Conservation (phyloP, 2,797 vertebrate genomes). For the Squalus acanthias region DNA sequence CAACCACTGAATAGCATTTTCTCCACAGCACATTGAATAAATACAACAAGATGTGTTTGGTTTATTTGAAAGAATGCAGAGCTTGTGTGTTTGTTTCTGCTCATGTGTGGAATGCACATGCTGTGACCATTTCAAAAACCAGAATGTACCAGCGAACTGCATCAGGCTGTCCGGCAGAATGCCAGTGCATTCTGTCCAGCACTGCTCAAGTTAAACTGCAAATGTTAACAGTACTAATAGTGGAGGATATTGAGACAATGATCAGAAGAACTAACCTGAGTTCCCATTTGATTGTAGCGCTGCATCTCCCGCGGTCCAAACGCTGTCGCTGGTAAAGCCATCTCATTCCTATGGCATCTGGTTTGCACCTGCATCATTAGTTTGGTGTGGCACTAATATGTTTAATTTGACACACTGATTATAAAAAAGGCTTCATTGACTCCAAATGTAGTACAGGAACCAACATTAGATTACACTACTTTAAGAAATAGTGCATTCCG, state of each 20-base stretch:
- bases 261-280: not conserved
- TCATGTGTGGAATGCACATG: not conserved
- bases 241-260: not conserved
- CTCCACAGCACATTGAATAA: slow-evolving; percentile 32
- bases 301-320: not conserved
- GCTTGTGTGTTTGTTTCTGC: not conserved
- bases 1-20: not conserved
- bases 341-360: slow-evolving; percentile 56
- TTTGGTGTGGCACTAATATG: slow-evolving; percentile 42
- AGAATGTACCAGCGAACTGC: not conserved
- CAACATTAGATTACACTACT: not conserved
- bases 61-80: not conserved
- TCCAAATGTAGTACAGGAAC: not conserved
- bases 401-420: slow-evolving; percentile 41
- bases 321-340: not conserved
- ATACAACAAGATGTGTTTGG: slow-evolving; percentile 18
- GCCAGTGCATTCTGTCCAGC: not conserved
- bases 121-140: not conserved
- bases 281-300: not conserved
- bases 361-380: slow-evolving; percentile 56
- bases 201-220: not conserved
- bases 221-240: not conserved
- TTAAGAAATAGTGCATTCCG: not conserved
- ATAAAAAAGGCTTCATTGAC: not conserved
- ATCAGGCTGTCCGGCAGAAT: not conserved